These are phyloP conservation scores for Pocota personata DNA, from an alignment of 2,888 invertebrate genomes.

Conservation along the genomic window DNA sequence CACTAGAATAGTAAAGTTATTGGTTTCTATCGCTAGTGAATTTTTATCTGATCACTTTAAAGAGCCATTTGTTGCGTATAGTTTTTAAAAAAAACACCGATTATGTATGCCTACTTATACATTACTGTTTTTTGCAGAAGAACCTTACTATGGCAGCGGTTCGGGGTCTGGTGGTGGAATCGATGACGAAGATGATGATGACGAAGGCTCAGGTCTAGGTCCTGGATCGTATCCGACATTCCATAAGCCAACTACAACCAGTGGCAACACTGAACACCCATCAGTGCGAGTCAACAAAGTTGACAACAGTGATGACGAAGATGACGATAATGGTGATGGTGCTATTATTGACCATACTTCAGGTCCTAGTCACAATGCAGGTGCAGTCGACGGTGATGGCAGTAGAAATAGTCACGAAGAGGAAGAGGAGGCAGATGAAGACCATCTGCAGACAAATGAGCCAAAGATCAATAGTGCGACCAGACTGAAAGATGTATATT, in stretches of 20 bases:
- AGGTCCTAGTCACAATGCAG: conserved; percentile 79
- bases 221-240: conserved; percentile 79
- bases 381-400: conserved; percentile 41
- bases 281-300: conserved; percentile 77
- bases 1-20: neutral
- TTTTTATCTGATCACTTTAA: neutral
- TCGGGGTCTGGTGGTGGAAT: conserved; percentile 88
- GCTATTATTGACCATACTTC: conserved; percentile 81
- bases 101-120: no score
- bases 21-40: neutral
- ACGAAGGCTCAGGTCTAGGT: conserved; percentile 79
- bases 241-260: conserved; percentile 76
- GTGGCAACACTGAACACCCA: conserved; percentile 78
- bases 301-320: conserved; percentile 78
- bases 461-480: conserved; percentile 51
- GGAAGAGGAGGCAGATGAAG: conserved; percentile 75
- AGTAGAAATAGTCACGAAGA: conserved; percentile 55
- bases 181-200: conserved; percentile 83
- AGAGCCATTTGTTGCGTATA: no score
- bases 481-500: conserved; percentile 74
- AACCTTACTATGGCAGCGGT: conserved; percentile 86
- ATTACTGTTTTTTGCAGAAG: conserved; percentile 82
- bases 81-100: no score
- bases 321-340: conserved; percentile 78
- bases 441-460: conserved; percentile 74